Evolutionary conservation across 1,140 invertebrate genomes (phyloP).

Genomic region (Eurosta solidaginis): DNA sequence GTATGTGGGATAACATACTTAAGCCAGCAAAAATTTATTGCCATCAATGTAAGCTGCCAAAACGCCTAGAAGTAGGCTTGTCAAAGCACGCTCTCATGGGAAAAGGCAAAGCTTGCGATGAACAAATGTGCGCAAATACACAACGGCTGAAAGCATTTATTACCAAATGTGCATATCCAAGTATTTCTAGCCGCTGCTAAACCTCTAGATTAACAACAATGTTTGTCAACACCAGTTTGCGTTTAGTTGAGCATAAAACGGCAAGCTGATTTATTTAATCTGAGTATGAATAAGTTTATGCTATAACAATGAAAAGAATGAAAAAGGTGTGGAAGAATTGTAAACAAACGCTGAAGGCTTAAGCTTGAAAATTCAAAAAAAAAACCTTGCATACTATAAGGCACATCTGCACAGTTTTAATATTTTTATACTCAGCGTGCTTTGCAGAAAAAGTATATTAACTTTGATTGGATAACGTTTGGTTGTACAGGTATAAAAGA

Average conservation of each 20-base stretch:
- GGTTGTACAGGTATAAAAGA: too few species aligned
- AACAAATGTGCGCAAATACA: background rate
- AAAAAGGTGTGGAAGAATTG: too few species aligned
- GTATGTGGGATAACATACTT: background rate
- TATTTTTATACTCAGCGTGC: too few species aligned
- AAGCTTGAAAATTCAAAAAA: too few species aligned
- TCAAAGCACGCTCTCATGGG: background rate
- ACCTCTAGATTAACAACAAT: background rate
- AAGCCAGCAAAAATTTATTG: background rate
- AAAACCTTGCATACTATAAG: too few species aligned
- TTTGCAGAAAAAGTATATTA: too few species aligned
- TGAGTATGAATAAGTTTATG: background rate
- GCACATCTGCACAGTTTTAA: too few species aligned
- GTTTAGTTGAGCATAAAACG: background rate
- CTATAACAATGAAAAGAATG: too few species aligned
- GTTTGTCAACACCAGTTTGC: conserved; percentile 18
- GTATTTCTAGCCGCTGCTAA: background rate
- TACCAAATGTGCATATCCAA: background rate
- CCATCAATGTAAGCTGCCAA: background rate
- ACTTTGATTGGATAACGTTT: too few species aligned
- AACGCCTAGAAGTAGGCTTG: background rate
- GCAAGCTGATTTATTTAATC: conserved; percentile 23
- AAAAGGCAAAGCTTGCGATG: background rate
- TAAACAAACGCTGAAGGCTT: too few species aligned
- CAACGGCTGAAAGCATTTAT: background rate